A percentile compares a stretch with the other conserved stretches of the same genome.
phyloP scores from a whole-genome alignment of 2,888 invertebrate genomes.

The Strigamia transsilvanica region DNA sequence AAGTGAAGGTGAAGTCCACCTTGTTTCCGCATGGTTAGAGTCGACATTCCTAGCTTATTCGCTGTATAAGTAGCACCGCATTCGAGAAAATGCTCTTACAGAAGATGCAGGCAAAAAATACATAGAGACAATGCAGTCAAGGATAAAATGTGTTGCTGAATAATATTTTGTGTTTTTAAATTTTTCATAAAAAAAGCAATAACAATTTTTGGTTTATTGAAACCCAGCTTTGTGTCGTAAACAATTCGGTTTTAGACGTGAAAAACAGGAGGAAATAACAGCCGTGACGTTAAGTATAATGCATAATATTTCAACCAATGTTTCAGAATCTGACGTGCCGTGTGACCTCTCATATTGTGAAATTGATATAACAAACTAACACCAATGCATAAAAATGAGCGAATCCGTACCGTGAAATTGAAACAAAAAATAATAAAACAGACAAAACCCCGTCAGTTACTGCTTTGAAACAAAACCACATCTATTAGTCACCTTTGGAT shows the following conservation, averaged over 20 bases:
- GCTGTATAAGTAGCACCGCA: conserved; percentile 26
- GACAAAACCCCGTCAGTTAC: too few species aligned
- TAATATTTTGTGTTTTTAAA: not conserved
- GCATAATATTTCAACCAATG: not conserved
- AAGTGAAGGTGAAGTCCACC: conserved; percentile 21
- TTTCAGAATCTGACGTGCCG: not conserved
- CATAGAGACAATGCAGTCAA: not conserved
- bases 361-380: not conserved
- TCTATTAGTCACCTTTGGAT: too few species aligned
- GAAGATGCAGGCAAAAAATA: not conserved
- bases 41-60: conserved; percentile 13
- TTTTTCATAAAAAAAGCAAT: not conserved
- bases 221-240: not conserved
- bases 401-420: too few species aligned
- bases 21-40: conserved; percentile 5
- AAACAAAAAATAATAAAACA: too few species aligned
- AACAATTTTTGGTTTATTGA: not conserved
- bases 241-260: not conserved
- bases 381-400: conserved; percentile 4
- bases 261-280: not conserved
- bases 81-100: conserved; percentile 7
- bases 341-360: not conserved
- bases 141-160: not conserved
- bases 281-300: not conserved
- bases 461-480: too few species aligned